phyloP scores from a whole-genome alignment of 2,797 vertebrate genomes.

The Squalus acanthias region DNA sequence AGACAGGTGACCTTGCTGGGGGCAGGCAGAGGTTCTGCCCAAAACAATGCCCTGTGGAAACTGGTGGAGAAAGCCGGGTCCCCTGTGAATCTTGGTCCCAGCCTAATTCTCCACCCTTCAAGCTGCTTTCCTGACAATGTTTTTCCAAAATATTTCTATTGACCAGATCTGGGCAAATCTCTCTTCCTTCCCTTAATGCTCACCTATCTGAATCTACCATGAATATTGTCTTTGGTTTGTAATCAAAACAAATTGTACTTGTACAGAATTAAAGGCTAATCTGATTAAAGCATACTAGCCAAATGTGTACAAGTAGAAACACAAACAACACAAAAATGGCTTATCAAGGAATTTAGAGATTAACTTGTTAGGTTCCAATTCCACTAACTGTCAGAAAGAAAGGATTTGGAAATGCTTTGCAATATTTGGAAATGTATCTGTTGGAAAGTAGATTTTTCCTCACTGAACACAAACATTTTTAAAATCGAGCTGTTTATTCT shows the following conservation, averaged over 20 bases:
- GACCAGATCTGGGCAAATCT: background rate
- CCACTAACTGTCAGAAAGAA: background rate
- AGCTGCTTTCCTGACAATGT: background rate
- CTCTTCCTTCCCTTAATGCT: background rate
- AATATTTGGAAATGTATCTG: background rate
- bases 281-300: background rate
- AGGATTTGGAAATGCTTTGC: background rate
- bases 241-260: conserved; percentile 28
- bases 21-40: background rate
- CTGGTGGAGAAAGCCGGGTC: background rate
- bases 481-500: background rate
- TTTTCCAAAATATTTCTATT: background rate
- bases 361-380: background rate
- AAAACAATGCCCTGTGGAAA: background rate
- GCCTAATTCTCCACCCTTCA: background rate
- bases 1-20: background rate
- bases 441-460: background rate
- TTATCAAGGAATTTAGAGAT: conserved; percentile 32
- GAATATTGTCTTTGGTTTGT: background rate
- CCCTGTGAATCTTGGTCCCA: background rate
- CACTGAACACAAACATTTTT: background rate
- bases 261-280: conserved; percentile 12
- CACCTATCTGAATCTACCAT: background rate
- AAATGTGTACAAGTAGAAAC: background rate
- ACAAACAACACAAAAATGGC: conserved; percentile 30